These are phyloP conservation scores for Delphinapterus leucas DNA, from an alignment of 2,113 vertebrate genomes.

Conservation along the genomic window DNA sequence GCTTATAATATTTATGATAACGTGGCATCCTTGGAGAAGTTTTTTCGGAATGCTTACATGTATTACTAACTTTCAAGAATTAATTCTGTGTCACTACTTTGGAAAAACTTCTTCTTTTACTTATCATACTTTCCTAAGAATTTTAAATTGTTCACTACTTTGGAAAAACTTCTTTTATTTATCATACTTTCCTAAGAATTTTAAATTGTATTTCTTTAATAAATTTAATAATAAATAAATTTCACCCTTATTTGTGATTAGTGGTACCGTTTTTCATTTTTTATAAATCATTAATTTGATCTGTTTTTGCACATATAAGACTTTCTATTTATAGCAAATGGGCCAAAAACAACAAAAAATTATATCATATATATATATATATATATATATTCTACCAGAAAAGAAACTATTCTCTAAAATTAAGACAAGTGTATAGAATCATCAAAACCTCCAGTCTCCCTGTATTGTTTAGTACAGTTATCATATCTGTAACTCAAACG, in stretches of 20 bases:
- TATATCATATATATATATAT: not conserved
- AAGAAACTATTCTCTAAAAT: slow-evolving; percentile 42
- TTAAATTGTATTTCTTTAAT: slow-evolving; percentile 13
- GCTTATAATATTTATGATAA: slow-evolving; percentile 38
- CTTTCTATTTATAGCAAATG: not conserved
- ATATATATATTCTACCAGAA: not conserved
- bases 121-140: not conserved
- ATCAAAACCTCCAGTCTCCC: not conserved
- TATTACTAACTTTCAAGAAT: slow-evolving; percentile 1
- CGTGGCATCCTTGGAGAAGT: not conserved
- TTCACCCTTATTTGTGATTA: not conserved
- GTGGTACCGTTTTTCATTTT: not conserved
- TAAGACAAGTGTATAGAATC: not conserved
- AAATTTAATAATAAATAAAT: not conserved
- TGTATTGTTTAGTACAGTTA: not conserved
- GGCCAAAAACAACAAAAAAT: not conserved
- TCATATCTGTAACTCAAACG: not conserved
- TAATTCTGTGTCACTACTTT: slow-evolving; percentile 1
- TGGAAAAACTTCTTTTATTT: not conserved
- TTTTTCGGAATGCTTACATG: not conserved
- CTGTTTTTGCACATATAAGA: slow-evolving; percentile 16
- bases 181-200: not conserved
- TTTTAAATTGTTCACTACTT: not conserved
- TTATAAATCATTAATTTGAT: slow-evolving; percentile 16
- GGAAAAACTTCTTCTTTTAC: not conserved